Percentiles rank a stretch among this genome's conserved stretches.
phyloP scores from a whole-genome alignment of 2,113 vertebrate genomes.

The Hippocampus mohnikei region DNA sequence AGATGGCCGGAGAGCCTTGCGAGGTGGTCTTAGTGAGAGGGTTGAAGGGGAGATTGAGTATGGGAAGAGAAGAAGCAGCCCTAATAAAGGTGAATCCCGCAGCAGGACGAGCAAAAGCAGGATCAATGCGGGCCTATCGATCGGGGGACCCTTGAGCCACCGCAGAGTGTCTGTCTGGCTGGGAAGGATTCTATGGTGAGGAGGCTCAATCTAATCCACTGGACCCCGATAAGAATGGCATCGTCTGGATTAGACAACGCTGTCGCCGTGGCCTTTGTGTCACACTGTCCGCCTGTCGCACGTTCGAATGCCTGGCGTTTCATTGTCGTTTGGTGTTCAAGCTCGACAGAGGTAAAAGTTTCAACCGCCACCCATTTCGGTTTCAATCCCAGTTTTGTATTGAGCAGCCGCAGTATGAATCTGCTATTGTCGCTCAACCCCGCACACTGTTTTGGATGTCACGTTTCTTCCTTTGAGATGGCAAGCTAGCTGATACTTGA shows the following conservation, averaged over 20 bases:
- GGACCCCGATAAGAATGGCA: conserved; percentile 79
- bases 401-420: too few species aligned
- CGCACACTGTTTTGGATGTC: too few species aligned
- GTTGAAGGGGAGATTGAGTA: conserved; percentile 34
- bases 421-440: too few species aligned
- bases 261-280: conserved; percentile 71
- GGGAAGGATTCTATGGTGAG: conserved; percentile 75
- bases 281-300: conserved; percentile 50
- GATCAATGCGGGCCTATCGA: conserved; percentile 77
- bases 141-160: conserved; percentile 69
- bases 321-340: not conserved
- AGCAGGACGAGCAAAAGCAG: conserved; percentile 51
- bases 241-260: conserved; percentile 74
- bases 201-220: conserved; percentile 78
- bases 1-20: conserved; percentile 12
- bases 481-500: too few species aligned
- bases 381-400: too few species aligned
- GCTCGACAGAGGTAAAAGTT: not conserved
- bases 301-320: conserved; percentile 34
- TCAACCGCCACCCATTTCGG: not conserved
- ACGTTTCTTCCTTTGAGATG: too few species aligned
- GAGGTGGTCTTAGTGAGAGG: conserved; percentile 7
- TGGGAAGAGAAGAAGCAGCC: conserved; percentile 56
- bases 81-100: conserved; percentile 74
- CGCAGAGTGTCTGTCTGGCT: conserved; percentile 67